These are phyloP conservation scores for Lamproptera curius DNA, from an alignment of 2,888 invertebrate genomes.

Conservation along the genomic window DNA sequence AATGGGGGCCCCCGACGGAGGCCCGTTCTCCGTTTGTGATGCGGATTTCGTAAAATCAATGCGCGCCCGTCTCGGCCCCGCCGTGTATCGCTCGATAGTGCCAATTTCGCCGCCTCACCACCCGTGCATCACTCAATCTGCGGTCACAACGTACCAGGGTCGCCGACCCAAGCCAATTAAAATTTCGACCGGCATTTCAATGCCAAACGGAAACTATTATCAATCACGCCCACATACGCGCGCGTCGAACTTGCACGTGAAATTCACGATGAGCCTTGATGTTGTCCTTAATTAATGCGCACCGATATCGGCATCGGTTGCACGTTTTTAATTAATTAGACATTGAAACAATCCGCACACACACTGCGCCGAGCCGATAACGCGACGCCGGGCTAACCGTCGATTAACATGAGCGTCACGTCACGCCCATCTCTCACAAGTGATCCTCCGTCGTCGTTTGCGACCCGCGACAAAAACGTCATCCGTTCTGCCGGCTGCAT, in stretches of 20 bases:
- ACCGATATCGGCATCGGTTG: no score
- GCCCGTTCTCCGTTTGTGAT: conserved; percentile 68
- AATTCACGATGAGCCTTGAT: not conserved
- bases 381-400: conserved; percentile 8
- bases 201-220: not conserved
- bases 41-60: conserved; percentile 75
- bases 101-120: conserved; percentile 63
- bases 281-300: not conserved
- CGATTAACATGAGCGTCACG: conserved; percentile 22
- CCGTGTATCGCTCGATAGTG: no score
- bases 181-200: conserved; percentile 46
- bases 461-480: conserved; percentile 57
- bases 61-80: conserved; percentile 58
- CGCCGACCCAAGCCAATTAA: conserved; percentile 56
- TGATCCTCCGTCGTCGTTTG: conserved; percentile 38
- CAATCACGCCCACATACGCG: no score
- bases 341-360: not conserved
- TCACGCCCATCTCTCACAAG: conserved; percentile 19
- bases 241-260: not conserved
- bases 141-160: conserved; percentile 48
- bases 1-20: conserved; percentile 52
- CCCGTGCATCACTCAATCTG: conserved; percentile 56
- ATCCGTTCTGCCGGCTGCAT: conserved; percentile 70
- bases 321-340: not conserved
- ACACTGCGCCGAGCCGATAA: not conserved